Evolutionary conservation across 2,113 vertebrate species (phyloP).

Genomic region (Chrysemys picta): DNA sequence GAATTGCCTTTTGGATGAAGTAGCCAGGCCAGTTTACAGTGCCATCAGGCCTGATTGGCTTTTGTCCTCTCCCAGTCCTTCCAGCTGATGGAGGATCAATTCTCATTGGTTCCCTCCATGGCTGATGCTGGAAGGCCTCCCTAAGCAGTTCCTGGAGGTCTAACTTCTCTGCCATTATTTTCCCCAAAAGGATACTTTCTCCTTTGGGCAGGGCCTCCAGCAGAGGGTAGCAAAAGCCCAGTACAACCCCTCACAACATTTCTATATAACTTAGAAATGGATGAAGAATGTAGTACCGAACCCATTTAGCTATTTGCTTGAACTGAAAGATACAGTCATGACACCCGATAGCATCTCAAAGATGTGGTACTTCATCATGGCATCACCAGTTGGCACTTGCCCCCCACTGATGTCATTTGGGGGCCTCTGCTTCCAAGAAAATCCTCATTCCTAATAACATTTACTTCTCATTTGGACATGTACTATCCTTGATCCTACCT

Average conservation of each 20-base stretch:
- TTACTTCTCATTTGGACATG: background rate
- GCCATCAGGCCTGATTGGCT: background rate
- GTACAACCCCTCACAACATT: too few relatives aligned
- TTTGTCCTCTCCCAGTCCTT: background rate
- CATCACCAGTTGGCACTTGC: background rate
- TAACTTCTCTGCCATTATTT: background rate
- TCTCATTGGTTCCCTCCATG: background rate
- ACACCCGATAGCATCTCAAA: background rate
- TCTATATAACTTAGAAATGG: background rate
- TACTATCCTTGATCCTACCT: background rate
- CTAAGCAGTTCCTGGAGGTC: background rate
- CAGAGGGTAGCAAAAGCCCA: background rate
- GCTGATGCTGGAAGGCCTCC: background rate
- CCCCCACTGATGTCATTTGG: background rate
- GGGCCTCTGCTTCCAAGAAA: background rate
- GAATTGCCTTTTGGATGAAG: background rate
- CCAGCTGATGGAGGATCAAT: background rate
- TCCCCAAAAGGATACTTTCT: background rate
- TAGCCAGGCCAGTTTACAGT: too few relatives aligned
- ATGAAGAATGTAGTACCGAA: background rate
- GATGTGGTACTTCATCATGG: background rate
- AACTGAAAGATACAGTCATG: background rate
- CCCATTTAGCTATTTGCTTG: background rate
- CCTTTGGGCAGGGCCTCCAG: background rate
- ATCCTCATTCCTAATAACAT: background rate